Percentiles rank a stretch among this genome's conserved stretches.
Conservation (phyloP, 2,888 invertebrate genomes). For the Euproctis similis region DNA sequence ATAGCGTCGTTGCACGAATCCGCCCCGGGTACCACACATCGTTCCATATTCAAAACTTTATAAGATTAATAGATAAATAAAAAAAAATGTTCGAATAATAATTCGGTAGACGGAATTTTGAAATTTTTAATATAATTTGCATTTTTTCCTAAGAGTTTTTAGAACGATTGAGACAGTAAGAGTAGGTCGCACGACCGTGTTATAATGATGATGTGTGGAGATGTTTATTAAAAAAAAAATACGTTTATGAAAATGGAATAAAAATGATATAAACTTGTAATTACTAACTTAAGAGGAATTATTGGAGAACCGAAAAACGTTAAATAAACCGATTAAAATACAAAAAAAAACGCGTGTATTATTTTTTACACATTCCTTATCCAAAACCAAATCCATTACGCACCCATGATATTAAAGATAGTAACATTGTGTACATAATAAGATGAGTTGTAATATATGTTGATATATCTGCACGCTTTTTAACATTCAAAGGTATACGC, state of each 20-base stretch:
- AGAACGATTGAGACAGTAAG: conserved; percentile 74
- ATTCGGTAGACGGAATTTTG: conserved; percentile 71
- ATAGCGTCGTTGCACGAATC: conserved; percentile 29
- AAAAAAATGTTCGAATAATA: conserved; percentile 69
- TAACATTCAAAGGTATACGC: too few species aligned
- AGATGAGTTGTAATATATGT: too few species aligned
- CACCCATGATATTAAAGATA: too few species aligned
- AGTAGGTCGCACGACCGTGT: conserved; percentile 74
- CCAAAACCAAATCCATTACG: too few species aligned
- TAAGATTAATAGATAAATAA: conserved; percentile 73
- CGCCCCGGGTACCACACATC: too few species aligned
- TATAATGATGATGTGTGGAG: conserved; percentile 72
- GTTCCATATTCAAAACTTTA: conserved; percentile 63
- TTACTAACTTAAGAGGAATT: conserved; percentile 74
- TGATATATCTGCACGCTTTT: too few species aligned
- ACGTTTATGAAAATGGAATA: conserved; percentile 74
- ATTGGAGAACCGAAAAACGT: conserved; percentile 74
- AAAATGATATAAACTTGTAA: conserved; percentile 75
- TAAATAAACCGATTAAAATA: conserved; percentile 75
- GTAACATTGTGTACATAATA: too few species aligned
- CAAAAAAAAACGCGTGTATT: conserved; percentile 53
- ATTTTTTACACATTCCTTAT: too few species aligned
- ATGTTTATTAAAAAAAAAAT: conserved; percentile 73
- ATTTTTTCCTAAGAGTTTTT: conserved; percentile 74
- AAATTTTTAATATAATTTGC: conserved; percentile 73